Evolutionary conservation across 2,797 vertebrate genomes (phyloP), one percentile per base, ranked within the genome.

Genomic region (Lutjanus argentimaculatus): DNA sequence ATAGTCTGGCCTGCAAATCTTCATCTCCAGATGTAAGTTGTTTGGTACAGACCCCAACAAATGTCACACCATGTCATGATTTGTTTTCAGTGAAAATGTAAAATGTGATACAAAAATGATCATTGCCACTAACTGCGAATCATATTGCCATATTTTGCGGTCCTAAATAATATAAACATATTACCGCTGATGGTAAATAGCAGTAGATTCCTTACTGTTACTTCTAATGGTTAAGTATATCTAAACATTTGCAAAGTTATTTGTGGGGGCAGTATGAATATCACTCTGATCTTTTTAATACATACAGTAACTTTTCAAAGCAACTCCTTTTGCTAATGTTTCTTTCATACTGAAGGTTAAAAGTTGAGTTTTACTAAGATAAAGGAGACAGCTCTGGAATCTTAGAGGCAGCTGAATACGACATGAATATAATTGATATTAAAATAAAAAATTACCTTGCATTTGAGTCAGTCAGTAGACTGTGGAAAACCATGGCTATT

Each of bases 101-200:
- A 48, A 48, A 14, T 48, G 1, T 48, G 46, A 48, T 48, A 15
- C 46, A 48, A 48, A 48, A 48, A 48, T 48, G 46, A 48, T 48
- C 4, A 15, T 15, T 15, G 5, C 46, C 14, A 15, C 46, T 15
- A 16, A 48, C 15, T 7, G 46, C 15, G 14, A 15, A 15, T 48
- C 46, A 14, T 6, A 48, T 48, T 5, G 6, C 46, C 30, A 36
- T 36, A 36, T 6, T 6, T 36, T 36, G 30, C 30, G 4, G 30
- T 36, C 30, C 30, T 36, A 67, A 40, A 25, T 15, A 76, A 42
- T 77, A 40, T 71, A 16, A 64, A 80, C 22, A 76, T 68, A 83
- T 77, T 77, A 48, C 64, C 72, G 51, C 64, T 71, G 70, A 81
- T 51, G 55, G n/a, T 0, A 72, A 72, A 79, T 73, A 42, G 46